Evolutionary conservation across 92 coral and sea anemone genomes (phyloP), one percentile per base, ranked within the genome.

Genomic region (Plumapathes pennacea): DNA sequence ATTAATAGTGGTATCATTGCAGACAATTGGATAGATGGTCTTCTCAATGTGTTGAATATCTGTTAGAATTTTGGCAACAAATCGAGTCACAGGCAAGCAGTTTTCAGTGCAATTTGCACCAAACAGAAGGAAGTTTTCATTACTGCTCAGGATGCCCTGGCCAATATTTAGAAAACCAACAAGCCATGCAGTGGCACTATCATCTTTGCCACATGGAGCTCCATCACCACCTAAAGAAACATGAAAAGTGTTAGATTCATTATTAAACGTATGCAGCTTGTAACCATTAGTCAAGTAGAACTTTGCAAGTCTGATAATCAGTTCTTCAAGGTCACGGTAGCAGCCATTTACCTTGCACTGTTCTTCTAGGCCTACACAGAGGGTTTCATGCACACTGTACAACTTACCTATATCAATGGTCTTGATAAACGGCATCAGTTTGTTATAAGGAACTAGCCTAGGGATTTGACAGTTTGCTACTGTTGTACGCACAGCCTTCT

Each of bases 141-240:
- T 66, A 21, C 78, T 81, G 41, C 83, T 67, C 4, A 38, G 13
- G 4, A 85, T 64, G 1, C 82, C 60, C 15, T 32, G 54, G 4
- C 80, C 62, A 1, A 62, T 63, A 34, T 80, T 80, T 8, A 74
- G 43, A 30, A 85, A 54, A 32, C 77, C 64, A 4, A 85, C 58
- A 10, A 72, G 69, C 78, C 79, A 85, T 5, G 86, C 77, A 62
- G 71, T 68, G 2, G 88, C 75, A 4, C 74, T 73, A 14, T 69
- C 88, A 13, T 80, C 77, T 18, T 67, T 69, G 4, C 87, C 94
- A 15, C 63, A 74, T 1, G 90, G 90, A 3, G 78, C 68, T 3
- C 86, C 72, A 29, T 83, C 81, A 10, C 89, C 81, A 31, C 90
- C 90, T 38, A 78, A n/a, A 32, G 81, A 39, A 36, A 85, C 62